Evolutionary conservation across 1,140 invertebrate species (phyloP), one percentile per base, ranked within the genome.

Genomic region (Aphis gossypii): DNA sequence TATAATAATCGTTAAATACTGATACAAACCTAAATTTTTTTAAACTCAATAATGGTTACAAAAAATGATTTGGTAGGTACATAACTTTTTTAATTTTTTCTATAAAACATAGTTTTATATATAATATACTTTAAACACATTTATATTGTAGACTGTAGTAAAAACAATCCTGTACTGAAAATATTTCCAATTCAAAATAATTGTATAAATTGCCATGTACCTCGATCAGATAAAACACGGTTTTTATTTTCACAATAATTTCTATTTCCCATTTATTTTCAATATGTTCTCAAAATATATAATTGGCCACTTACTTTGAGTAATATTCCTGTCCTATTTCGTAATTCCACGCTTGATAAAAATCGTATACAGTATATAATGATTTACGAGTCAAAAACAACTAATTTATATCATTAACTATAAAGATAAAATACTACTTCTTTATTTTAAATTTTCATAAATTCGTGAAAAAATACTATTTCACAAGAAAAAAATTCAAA

Each of bases 331-430:
- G 46, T 88, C 46, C 86, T 51, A 88, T 88, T 88, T 88, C 41
- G 2, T 88, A 88, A 51, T 88, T 88, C 86, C 86, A 88, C 86
- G 86, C 86, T 88, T 51, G 86, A 88, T 30, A 88, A 88, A 51
- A 3, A 88, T 44, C 30, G 35, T 35, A 88, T 51, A 88, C 23
- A 88, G n/a, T 88, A 20, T 20, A 86, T n/a, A 87, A 23, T 84
- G 23, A 41, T 41, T 44, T 41, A 41, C 8, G 41, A 44, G 83
- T 84, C 83, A 84, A 84, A 84, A 84, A 84, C 21, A 84, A 84
- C 35, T 84, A 23, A 84, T 44, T 84, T 84, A 41, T 44, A 41
- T 41, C 4, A 44, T 44, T 44, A 41, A 44, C 83, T 84, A 44
- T 25, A 44, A 84, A 44, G 7, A 38, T 20, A 83, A 38, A 83